Conservation (phyloP, 2,888 invertebrate genomes). For the Cantharis rustica region DNA sequence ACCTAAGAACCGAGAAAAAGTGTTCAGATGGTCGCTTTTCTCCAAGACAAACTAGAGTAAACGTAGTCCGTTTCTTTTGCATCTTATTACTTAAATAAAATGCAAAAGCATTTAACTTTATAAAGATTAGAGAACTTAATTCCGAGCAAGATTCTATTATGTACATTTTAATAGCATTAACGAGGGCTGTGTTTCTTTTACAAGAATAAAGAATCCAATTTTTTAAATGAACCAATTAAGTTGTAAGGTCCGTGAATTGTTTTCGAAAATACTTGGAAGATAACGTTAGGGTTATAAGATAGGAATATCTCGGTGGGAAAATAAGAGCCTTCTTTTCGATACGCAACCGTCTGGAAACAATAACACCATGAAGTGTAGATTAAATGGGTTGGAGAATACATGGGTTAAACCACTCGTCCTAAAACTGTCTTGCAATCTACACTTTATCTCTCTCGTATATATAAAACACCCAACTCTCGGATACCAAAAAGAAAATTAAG, state of each 20-base stretch:
- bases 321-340: slow-evolving; percentile 18
- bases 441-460: background rate
- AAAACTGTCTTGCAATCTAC: slow-evolving; percentile 21
- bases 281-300: slow-evolving; percentile 23
- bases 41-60: slow-evolving; percentile 3
- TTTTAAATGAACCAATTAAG: slow-evolving; percentile 40
- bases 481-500: background rate
- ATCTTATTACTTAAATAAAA: slow-evolving; percentile 34
- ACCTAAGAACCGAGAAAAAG: background rate
- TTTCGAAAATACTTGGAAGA: slow-evolving; percentile 17
- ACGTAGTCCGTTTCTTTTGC: slow-evolving; percentile 16
- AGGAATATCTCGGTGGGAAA: background rate
- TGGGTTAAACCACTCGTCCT: slow-evolving; percentile 25
- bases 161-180: slow-evolving; percentile 35
- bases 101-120: slow-evolving; percentile 35
- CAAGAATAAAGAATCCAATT: slow-evolving; percentile 26
- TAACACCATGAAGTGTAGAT: slow-evolving; percentile 37
- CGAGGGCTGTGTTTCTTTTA: slow-evolving; percentile 31
- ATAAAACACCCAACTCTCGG: background rate
- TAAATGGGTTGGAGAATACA: slow-evolving; percentile 28
- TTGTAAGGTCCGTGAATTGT: slow-evolving; percentile 33
- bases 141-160: slow-evolving; percentile 36
- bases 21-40: background rate
- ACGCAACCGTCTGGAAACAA: slow-evolving; percentile 33
- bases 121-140: slow-evolving; percentile 39